Conservation (phyloP, 2,888 invertebrate species). For the Athrips mouffetella region DNA sequence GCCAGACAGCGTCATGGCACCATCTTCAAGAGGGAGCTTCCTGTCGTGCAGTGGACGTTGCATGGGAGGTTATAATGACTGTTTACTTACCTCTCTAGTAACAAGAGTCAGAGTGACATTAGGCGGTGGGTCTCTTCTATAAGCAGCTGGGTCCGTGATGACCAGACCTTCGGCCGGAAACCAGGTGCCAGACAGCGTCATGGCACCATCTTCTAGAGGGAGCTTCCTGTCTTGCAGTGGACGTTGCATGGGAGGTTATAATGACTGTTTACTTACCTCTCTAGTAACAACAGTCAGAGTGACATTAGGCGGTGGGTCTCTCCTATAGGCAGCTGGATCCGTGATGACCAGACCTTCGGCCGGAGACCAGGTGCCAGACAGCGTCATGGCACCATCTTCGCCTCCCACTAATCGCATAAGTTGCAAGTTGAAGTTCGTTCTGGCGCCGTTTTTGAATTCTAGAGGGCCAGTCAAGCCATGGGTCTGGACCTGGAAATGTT, state of each 20-base stretch:
- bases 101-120: constrained; percentile 95
- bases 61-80: neutral
- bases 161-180: constrained; percentile 85
- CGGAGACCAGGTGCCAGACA: constrained; percentile 91
- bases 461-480: constrained; percentile 93
- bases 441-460: constrained; percentile 89
- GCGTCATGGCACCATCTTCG: constrained; percentile 78
- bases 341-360: constrained; percentile 87
- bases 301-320: constrained; percentile 89
- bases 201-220: too few relatives aligned
- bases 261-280: constrained; percentile 79
- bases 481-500: constrained; percentile 81
- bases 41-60: too few relatives aligned
- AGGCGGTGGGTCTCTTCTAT: constrained; percentile 88
- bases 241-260: neutral
- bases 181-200: constrained; percentile 91
- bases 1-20: constrained; percentile 85
- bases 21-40: too few relatives aligned
- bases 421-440: constrained; percentile 91
- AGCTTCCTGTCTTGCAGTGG: too few relatives aligned
- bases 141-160: constrained; percentile 90
- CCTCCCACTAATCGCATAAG: constrained; percentile 89
- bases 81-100: constrained; percentile 86
- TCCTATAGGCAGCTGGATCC: constrained; percentile 90
- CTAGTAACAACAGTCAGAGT: constrained; percentile 94